Conservation (phyloP, 2,888 invertebrate genomes). For the Cephalotes varians region DNA sequence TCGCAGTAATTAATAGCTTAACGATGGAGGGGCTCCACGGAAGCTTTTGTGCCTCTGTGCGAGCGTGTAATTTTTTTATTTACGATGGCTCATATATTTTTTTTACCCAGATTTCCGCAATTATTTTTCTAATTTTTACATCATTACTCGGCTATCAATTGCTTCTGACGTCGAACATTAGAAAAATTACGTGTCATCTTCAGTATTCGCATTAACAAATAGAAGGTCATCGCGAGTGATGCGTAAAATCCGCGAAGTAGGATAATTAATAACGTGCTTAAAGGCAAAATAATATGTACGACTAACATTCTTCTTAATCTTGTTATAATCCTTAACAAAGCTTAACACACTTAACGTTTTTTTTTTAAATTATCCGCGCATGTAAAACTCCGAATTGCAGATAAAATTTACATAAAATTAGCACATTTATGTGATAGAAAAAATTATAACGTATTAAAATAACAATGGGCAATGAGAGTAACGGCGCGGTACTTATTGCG, state of each 20-base stretch:
- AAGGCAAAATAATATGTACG: not conserved
- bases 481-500: no score
- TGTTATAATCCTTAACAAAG: not conserved
- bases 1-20: constrained; percentile 46
- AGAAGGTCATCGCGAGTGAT: not conserved
- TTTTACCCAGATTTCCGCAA: not conserved
- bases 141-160: constrained; percentile 18
- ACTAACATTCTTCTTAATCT: not conserved
- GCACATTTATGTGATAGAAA: not conserved
- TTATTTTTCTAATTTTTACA: constrained; percentile 45
- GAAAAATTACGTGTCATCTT: constrained; percentile 24
- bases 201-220: constrained; percentile 20
- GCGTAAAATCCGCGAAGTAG: constrained; percentile 5
- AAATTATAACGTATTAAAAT: no score
- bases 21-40: not conserved
- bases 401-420: constrained; percentile 30
- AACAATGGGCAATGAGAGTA: no score
- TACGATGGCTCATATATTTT: no score
- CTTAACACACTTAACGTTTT: not conserved
- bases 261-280: constrained; percentile 27
- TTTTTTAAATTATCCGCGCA: no score
- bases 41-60: not conserved
- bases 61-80: constrained; percentile 1
- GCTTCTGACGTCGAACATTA: not conserved
- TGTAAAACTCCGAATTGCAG: not conserved